Conservation (phyloP, 2,113 vertebrate species). For the Alectura lathami region DNA sequence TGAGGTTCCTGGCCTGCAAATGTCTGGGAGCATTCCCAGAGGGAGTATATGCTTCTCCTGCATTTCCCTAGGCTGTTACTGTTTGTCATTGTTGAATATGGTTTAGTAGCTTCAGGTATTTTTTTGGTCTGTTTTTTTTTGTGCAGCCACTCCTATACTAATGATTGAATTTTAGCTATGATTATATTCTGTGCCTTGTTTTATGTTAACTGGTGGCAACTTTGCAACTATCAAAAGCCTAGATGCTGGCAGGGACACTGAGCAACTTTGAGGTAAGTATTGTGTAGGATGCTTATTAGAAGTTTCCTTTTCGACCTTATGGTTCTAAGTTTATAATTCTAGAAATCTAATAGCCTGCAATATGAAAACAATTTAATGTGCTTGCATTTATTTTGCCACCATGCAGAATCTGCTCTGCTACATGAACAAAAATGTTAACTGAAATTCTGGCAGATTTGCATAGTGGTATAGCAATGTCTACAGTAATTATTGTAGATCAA, state of each 20-base stretch:
- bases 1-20: neutral
- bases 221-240: neutral
- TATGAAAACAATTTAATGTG: neutral
- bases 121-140: neutral
- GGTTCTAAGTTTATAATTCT: neutral
- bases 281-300: neutral
- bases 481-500: neutral
- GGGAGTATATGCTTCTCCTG: neutral
- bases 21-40: neutral
- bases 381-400: neutral
- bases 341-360: neutral
- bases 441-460: neutral
- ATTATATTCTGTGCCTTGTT: neutral
- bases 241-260: neutral
- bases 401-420: neutral
- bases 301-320: neutral
- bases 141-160: neutral
- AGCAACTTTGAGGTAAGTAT: neutral
- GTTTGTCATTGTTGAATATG: neutral
- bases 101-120: neutral
- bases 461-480: neutral
- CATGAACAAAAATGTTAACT: neutral
- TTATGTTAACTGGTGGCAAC: neutral
- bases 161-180: neutral
- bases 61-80: neutral